Evolutionary conservation across 2,888 invertebrate genomes (phyloP).

Genomic region (Synanthedon tipuliformis): DNA sequence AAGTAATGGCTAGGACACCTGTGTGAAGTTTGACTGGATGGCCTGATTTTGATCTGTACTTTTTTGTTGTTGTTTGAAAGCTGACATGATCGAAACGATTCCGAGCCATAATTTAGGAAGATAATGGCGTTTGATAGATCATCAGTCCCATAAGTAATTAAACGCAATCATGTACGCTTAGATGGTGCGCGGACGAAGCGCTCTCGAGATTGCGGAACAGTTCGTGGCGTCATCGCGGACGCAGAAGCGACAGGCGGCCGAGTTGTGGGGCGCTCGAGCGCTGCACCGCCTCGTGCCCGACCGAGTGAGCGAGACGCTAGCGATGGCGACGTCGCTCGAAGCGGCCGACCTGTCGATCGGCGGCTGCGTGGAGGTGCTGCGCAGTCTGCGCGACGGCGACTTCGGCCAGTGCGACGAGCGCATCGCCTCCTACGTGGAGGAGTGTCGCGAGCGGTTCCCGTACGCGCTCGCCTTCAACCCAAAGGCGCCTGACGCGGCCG

Average conservation of each 20-base stretch:
- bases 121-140: too few relatives aligned
- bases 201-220: constrained; percentile 78
- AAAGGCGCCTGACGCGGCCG: constrained; percentile 10
- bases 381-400: constrained; percentile 81
- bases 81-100: too few relatives aligned
- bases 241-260: constrained; percentile 74
- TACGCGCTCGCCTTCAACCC: constrained; percentile 81
- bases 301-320: constrained; percentile 33
- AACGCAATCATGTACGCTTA: constrained; percentile 12
- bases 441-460: constrained; percentile 81
- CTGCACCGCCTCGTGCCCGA: constrained; percentile 79
- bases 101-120: too few relatives aligned
- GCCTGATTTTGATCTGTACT: too few relatives aligned
- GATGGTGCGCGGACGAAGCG: constrained; percentile 48
- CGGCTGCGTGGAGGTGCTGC: constrained; percentile 85
- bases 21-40: too few relatives aligned
- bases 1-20: too few relatives aligned
- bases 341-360: constrained; percentile 52
- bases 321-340: constrained; percentile 37
- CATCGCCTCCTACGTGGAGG: constrained; percentile 76
- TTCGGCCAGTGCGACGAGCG: constrained; percentile 81
- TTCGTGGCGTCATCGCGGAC: constrained; percentile 63
- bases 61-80: too few relatives aligned
- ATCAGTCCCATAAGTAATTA: too few relatives aligned
- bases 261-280: constrained; percentile 86